Conservation (phyloP, 2,113 vertebrate species). For the Columbina picui region DNA sequence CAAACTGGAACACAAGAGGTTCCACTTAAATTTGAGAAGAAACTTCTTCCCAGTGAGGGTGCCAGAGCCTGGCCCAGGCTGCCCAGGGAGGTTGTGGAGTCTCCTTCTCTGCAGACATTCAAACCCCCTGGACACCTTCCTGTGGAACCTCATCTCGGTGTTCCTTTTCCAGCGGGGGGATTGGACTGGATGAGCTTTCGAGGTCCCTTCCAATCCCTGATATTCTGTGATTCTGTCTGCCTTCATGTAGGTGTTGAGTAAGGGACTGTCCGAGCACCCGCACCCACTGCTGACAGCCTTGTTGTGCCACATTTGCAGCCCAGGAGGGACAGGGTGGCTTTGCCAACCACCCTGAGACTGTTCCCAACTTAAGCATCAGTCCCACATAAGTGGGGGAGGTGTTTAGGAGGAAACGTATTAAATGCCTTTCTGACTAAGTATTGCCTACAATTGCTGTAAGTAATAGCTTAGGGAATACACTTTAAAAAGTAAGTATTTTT, state of each 20-base stretch:
- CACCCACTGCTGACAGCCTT: not conserved
- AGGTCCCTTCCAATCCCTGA: no score
- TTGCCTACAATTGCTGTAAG: not conserved
- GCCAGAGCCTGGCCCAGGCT: no score
- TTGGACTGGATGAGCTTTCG: no score
- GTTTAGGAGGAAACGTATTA: not conserved
- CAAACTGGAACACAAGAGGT: no score
- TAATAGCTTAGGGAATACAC: not conserved
- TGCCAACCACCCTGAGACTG: accelerated
- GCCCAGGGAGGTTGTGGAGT: no score
- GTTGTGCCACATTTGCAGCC: accelerated
- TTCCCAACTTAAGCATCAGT: not conserved
- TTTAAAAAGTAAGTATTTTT: constrained; percentile 28
- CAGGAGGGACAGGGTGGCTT: not conserved
- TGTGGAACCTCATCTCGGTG: no score
- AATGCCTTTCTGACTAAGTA: not conserved
- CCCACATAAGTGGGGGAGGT: not conserved
- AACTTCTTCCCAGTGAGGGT: no score
- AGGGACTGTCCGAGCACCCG: accelerated
- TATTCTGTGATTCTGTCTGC: no score
- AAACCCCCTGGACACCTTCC: no score
- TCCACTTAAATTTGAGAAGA: no score
- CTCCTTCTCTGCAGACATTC: no score
- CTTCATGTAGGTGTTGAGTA: accelerated
- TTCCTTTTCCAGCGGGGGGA: no score